Conservation (phyloP, 2,888 invertebrate species). For the Raillietiella orientalis region DNA sequence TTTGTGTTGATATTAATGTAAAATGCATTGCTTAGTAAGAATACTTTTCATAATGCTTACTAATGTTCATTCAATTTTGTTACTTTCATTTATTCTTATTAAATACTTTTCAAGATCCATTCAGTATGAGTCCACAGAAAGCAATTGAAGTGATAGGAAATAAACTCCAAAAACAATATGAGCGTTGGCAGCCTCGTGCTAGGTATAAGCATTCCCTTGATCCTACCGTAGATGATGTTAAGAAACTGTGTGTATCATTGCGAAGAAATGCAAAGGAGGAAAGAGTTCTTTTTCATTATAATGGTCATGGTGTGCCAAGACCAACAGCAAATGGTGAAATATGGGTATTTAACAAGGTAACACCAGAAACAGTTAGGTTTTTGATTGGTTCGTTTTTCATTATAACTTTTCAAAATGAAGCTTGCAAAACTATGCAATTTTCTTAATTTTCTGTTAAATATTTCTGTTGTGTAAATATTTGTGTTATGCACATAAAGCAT, state of each 20-base stretch:
- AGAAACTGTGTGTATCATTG: constrained; percentile 75
- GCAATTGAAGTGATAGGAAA: constrained; percentile 71
- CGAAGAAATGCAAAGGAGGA: constrained; percentile 93
- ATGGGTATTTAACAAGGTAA: constrained; percentile 94
- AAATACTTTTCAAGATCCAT: constrained; percentile 21
- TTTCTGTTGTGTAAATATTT: too few species aligned
- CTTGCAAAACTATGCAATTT: background rate
- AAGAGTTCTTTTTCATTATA: constrained; percentile 91
- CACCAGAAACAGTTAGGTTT: too few species aligned
- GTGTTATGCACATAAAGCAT: too few species aligned
- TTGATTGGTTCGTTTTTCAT: too few species aligned
- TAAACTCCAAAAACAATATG: constrained; percentile 79
- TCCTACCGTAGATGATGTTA: constrained; percentile 91
- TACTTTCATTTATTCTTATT: too few species aligned
- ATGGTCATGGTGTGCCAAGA: constrained; percentile 94
- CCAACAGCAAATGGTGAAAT: constrained; percentile 95
- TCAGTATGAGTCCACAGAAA: constrained; percentile 55
- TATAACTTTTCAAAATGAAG: background rate
- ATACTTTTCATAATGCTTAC: too few species aligned
- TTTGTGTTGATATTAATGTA: too few species aligned
- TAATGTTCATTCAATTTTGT: too few species aligned
- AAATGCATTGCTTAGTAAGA: too few species aligned
- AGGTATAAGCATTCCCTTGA: constrained; percentile 88
- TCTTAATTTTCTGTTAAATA: background rate
- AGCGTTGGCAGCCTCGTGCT: constrained; percentile 92